Evolutionary conservation across 2,888 invertebrate species (phyloP), one percentile per base, ranked within the genome.

Genomic region (Cantharis lateralis): DNA sequence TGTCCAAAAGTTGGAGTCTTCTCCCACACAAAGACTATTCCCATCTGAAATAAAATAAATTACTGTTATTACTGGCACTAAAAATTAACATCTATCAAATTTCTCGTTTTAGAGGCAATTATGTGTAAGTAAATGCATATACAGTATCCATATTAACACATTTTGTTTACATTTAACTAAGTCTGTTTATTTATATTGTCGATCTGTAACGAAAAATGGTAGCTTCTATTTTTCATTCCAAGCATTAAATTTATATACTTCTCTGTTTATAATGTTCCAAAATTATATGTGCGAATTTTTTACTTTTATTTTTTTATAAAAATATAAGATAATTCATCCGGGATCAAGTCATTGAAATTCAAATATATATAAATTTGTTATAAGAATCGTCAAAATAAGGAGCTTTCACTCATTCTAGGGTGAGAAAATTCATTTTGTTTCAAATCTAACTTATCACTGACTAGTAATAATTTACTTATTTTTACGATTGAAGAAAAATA

Each of bases 1-100:
- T 24, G 86, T 85, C 87, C 87, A 87, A 80, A 87, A 86, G 80
- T 85, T 87, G 32, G 87, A 86, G 76, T 87, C 87, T 24, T 87
- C 87, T 16, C 70, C 74, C 2, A 48, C 64, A 68, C 75, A 81
- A 28, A 81, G 76, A 62, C 77, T 76, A 62, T 78, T 79, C 15
- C 79, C 79, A 74, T 81, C 81, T 81, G 62, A 62, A 77, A 75
- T 24, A 69, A 24, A 63, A 16, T 71, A 10, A 24, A 15, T 70
- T 61, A 48, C 32, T 24, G n/a, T 48, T 70, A 62, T 70, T 62
- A 70, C 61, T 18, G 32, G 70, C 24, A 62, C 61, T 70, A 70
- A 69, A 68, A 69, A 26, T 15, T 62, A 71, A 71, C 64, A 24
- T 20, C 64, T 20, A 20, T 66, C 64, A 20, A 63, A 24, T 62